Percentiles rank a stretch among this genome's conserved stretches.
phyloP scores from a whole-genome alignment of 1,140 invertebrate species.

The Triops longicaudatus region DNA sequence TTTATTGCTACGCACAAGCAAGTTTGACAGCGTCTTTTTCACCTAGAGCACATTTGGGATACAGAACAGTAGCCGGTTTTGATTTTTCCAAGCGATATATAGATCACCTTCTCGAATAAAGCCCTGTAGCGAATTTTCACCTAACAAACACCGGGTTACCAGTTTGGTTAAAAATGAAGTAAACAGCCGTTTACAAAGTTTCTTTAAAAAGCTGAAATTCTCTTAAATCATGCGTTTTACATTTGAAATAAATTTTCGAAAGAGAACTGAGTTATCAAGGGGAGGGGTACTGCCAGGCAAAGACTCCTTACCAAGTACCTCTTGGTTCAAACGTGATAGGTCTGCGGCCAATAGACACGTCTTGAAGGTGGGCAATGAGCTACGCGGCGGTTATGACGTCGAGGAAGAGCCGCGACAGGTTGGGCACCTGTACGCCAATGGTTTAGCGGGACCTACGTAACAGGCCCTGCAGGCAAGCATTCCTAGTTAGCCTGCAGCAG shows the following conservation, averaged over 20 bases:
- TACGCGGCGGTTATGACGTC: neutral
- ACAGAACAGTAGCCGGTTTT: neutral
- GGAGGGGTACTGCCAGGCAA: neutral
- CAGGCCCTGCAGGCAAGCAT: neutral
- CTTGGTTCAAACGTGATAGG: neutral
- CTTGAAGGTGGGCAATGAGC: conserved; percentile 12
- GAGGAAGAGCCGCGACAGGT: neutral
- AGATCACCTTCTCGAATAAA: neutral
- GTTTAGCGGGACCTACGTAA: conserved; percentile 11
- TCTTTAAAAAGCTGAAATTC: too few relatives aligned
- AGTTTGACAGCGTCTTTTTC: neutral
- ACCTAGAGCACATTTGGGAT: neutral
- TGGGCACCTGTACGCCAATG: conserved; percentile 13
- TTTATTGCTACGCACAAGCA: neutral
- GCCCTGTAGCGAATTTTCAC: neutral
- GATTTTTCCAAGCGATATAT: neutral
- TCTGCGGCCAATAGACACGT: neutral
- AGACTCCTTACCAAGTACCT: neutral
- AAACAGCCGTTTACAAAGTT: too few relatives aligned
- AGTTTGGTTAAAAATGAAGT: too few relatives aligned
- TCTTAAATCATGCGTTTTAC: too few relatives aligned
- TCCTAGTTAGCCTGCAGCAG: neutral
- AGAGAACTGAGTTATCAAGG: neutral
- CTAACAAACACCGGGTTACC: neutral
- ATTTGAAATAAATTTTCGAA: too few relatives aligned